phyloP scores from a whole-genome alignment of 2,888 invertebrate genomes.

The Aleiodes alternator region DNA sequence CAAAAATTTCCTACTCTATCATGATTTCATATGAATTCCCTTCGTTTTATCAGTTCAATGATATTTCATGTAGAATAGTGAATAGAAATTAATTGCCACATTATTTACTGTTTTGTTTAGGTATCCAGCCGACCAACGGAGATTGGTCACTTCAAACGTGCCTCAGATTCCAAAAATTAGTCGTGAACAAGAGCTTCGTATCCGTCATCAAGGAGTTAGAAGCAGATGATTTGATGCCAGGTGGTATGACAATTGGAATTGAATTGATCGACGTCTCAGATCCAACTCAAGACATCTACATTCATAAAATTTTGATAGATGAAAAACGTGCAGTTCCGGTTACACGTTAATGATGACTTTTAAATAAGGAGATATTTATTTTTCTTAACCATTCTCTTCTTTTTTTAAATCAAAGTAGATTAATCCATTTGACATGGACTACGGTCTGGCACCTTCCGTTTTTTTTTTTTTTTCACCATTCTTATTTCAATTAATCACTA shows the following conservation, averaged over 20 bases:
- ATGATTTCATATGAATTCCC: neutral
- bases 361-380: constrained; percentile 5
- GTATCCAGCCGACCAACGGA: constrained; percentile 77
- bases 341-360: neutral
- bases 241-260: constrained; percentile 81
- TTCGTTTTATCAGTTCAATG: neutral
- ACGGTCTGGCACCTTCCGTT: neutral
- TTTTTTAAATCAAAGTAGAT: neutral
- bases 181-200: constrained; percentile 83
- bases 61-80: neutral
- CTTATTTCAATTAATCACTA: constrained; percentile 18
- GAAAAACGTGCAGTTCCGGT: constrained; percentile 78
- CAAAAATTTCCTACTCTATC: neutral
- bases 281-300: constrained; percentile 80
- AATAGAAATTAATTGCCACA: neutral
- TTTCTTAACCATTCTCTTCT: constrained; percentile 24
- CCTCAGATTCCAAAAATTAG: constrained; percentile 83
- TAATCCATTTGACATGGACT: neutral
- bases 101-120: constrained; percentile 66
- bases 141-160: constrained; percentile 87
- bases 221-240: constrained; percentile 79
- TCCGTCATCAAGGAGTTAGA: constrained; percentile 81
- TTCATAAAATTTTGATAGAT: constrained; percentile 81
- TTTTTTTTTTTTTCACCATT: constrained; percentile 20
- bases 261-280: constrained; percentile 84